Percentiles rank a stretch among this genome's conserved stretches.
Evolutionary conservation across 2,797 vertebrate genomes (phyloP).

Genomic region (Lacerta viridis): DNA sequence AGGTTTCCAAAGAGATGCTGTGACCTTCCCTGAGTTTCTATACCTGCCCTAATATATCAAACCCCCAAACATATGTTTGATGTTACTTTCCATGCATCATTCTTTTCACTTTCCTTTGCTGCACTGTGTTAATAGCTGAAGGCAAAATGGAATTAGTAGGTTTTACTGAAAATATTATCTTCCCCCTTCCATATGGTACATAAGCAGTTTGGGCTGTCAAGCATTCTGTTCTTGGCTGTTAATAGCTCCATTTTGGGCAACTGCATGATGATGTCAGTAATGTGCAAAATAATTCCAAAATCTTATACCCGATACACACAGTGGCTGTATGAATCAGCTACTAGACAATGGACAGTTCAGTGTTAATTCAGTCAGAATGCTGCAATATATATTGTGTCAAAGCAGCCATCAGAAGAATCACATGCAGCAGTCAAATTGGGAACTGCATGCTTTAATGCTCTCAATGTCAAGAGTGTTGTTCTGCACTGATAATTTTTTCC

Average conservation of each 20-base stretch:
- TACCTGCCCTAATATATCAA: not conserved
- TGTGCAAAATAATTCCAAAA: not conserved
- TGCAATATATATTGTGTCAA: not conserved
- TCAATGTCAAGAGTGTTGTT: too few relatives aligned
- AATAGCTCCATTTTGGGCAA: not conserved
- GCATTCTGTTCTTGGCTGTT: not conserved
- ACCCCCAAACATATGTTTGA: not conserved
- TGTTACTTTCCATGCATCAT: not conserved
- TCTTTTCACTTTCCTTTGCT: slow-evolving; percentile 15
- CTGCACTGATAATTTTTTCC: too few relatives aligned
- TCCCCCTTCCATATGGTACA: too few relatives aligned
- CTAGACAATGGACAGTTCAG: not conserved
- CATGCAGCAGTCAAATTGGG: too few relatives aligned
- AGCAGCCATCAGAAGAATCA: too few relatives aligned
- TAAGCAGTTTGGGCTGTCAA: not conserved
- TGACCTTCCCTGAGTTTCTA: slow-evolving; percentile 12
- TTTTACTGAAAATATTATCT: not conserved
- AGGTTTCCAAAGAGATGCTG: too few relatives aligned
- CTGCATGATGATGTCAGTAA: not conserved
- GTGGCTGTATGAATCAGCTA: not conserved
- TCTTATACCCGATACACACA: not conserved
- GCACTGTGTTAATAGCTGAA: not conserved
- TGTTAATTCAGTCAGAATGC: not conserved
- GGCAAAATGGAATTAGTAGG: not conserved
- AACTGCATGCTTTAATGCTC: too few relatives aligned